Percentiles rank a stretch among this genome's conserved stretches.
phyloP scores from a whole-genome alignment of 2,888 invertebrate genomes.

The Zele albiditarsus region DNA sequence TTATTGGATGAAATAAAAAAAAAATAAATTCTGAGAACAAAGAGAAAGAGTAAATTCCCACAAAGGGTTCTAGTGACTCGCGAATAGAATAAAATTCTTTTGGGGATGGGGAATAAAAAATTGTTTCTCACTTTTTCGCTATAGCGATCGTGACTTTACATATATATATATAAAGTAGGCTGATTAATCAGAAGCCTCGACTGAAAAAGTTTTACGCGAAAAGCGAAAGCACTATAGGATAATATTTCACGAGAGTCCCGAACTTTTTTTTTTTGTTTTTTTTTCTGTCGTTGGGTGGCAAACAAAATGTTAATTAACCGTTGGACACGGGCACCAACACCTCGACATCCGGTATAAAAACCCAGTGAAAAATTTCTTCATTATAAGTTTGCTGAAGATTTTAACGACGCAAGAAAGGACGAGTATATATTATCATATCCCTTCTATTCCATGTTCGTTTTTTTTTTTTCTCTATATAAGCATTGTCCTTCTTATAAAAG shows the following conservation, averaged over 20 bases:
- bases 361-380: constrained; percentile 60
- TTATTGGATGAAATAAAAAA: constrained; percentile 18
- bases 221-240: constrained; percentile 6
- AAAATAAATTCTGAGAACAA: constrained; percentile 30
- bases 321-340: constrained; percentile 33
- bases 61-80: constrained; percentile 1
- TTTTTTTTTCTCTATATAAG: background rate
- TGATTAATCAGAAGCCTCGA: constrained; percentile 35
- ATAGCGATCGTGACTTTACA: background rate
- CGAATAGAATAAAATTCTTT: constrained; percentile 20
- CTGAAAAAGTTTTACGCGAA: constrained; percentile 42
- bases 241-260: constrained; percentile 25
- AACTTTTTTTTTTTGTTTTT: constrained; percentile 36
- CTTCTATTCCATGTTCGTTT: background rate
- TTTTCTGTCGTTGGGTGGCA: constrained; percentile 41
- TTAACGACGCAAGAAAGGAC: constrained; percentile 34
- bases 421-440: background rate
- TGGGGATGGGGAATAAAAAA: background rate
- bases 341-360: constrained; percentile 25
- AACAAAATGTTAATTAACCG: constrained; percentile 64
- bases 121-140: constrained; percentile 18
- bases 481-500: constrained; percentile 8
- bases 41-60: constrained; percentile 20
- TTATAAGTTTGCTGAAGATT: constrained; percentile 61
- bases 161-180: background rate